Percentiles rank a stretch among this genome's conserved stretches.
Conservation (phyloP, 2,888 invertebrate species). For the Yponomeuta sedellus region DNA sequence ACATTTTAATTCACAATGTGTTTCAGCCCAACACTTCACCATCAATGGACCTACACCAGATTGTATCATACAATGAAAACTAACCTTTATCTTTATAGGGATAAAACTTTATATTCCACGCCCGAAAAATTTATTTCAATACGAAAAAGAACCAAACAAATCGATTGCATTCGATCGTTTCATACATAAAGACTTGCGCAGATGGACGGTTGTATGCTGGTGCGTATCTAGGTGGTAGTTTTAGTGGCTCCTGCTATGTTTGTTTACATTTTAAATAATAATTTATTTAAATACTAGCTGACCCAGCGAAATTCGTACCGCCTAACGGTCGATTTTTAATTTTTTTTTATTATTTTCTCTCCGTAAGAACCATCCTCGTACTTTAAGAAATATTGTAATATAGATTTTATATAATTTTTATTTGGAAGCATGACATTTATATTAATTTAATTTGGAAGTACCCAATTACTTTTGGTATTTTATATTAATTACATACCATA, state of each 20-base stretch:
- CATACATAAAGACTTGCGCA: conserved; percentile 27
- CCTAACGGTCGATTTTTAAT: too few species aligned
- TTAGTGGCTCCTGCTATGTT: neutral
- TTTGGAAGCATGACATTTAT: too few species aligned
- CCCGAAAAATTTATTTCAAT: neutral
- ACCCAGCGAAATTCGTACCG: too few species aligned
- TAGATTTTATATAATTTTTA: too few species aligned
- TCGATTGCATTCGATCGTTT: conserved; percentile 10
- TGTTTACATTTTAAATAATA: too few species aligned
- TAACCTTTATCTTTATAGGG: neutral
- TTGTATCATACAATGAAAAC: neutral
- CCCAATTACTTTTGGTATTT: too few species aligned
- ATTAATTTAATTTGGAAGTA: too few species aligned
- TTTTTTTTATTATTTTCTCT: too few species aligned
- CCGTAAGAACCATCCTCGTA: too few species aligned
- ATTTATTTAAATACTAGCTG: too few species aligned
- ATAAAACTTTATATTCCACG: neutral
- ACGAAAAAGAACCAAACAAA: conserved; percentile 6
- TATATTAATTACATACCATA: too few species aligned
- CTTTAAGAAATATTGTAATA: too few species aligned
- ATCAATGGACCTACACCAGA: conserved; percentile 26
- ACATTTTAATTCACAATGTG: neutral
- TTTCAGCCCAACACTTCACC: conserved; percentile 24
- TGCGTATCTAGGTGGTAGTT: neutral
- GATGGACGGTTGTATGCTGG: conserved; percentile 35